phyloP scores from a whole-genome alignment of 2,113 vertebrate species.

The Promerops cafer region DNA sequence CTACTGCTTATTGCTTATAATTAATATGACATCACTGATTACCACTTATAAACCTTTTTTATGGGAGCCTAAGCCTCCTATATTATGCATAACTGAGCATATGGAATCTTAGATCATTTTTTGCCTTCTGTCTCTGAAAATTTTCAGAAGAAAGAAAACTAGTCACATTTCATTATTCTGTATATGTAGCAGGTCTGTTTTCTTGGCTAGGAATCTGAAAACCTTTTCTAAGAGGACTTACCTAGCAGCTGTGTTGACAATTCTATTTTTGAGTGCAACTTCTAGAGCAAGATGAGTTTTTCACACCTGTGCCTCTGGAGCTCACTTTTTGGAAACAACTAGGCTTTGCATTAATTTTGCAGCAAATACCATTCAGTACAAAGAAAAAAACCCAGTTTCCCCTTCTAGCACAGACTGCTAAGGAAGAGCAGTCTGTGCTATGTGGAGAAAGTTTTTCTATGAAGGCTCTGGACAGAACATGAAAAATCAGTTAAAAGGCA shows the following conservation, averaged over 20 bases:
- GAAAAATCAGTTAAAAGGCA: background rate
- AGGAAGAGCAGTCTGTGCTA: background rate
- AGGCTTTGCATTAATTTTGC: constrained; percentile 31
- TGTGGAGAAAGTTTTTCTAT: background rate
- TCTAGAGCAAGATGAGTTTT: constrained; percentile 38
- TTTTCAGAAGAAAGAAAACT: constrained; percentile 1
- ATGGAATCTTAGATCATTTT: constrained; percentile 46
- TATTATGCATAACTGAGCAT: constrained; percentile 3
- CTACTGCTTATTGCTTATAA: constrained; percentile 21
- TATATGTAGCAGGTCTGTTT: constrained; percentile 28
- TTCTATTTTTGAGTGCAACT: constrained; percentile 33
- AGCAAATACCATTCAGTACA: background rate
- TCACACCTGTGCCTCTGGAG: constrained; percentile 49
- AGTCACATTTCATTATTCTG: constrained; percentile 39
- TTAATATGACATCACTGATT: constrained; percentile 50
- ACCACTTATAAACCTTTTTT: constrained; percentile 43
- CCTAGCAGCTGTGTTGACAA: constrained; percentile 52
- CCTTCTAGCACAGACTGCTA: background rate
- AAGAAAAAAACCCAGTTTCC: background rate
- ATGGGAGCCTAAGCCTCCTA: constrained; percentile 5
- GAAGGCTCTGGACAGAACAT: background rate
- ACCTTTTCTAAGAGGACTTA: constrained; percentile 33
- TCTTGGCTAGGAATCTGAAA: constrained; percentile 22
- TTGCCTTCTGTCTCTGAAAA: constrained; percentile 36
- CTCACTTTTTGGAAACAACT: background rate